These are phyloP conservation scores for Hydrochoerus hydrochaeris DNA, from an alignment of 2,113 vertebrate genomes.

Conservation along the genomic window DNA sequence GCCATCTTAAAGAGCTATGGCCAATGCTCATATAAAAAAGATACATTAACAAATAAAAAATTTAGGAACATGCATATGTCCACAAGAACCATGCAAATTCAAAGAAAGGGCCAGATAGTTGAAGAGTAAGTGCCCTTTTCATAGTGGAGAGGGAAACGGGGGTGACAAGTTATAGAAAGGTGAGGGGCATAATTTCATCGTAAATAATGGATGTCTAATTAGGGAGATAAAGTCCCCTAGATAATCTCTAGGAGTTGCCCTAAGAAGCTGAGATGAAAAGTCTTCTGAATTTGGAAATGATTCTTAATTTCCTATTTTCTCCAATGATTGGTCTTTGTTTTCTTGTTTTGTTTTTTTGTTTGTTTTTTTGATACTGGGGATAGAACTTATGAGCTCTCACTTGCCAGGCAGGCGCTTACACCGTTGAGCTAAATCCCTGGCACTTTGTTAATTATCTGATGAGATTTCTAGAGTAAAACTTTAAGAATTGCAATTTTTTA, in stretches of 20 bases:
- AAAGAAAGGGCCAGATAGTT: neutral
- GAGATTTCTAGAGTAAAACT: neutral
- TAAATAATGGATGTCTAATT: neutral
- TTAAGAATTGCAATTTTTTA: neutral
- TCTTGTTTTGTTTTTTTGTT: neutral
- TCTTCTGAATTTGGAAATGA: neutral
- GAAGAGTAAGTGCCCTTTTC: neutral
- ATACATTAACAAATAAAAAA: neutral
- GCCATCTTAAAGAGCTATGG: neutral
- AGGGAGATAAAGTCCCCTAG: neutral
- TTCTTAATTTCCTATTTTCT: neutral
- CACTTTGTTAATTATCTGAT: neutral
- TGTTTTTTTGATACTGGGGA: too few species aligned
- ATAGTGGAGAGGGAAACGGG: neutral
- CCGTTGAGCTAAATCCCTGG: too few species aligned
- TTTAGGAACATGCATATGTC: neutral
- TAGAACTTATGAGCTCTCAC: too few species aligned
- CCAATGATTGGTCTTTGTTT: neutral
- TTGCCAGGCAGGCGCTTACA: too few species aligned
- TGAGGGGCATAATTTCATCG: neutral
- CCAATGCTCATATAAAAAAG: neutral
- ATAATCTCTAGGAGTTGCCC: neutral
- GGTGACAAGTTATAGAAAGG: neutral
- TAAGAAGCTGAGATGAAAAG: neutral
- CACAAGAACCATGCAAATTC: neutral